These are phyloP conservation scores for Aradus depressus DNA, from an alignment of 2,888 invertebrate genomes.

Conservation along the genomic window DNA sequence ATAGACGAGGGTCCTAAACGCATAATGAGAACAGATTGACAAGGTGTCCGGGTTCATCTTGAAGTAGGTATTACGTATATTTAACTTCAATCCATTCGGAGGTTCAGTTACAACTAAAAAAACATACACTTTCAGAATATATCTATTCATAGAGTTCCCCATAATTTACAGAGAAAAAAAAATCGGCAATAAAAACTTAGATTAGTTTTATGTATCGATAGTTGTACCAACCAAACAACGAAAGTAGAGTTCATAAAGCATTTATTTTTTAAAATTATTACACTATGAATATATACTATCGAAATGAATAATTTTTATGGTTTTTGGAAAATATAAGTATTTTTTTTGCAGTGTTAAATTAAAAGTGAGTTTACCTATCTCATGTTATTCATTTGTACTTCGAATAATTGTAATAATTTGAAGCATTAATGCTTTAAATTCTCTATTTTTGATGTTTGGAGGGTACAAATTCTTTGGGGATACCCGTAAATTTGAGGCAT, in stretches of 20 bases:
- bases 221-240: too few species aligned
- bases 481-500: slow-evolving; percentile 7
- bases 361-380: too few species aligned
- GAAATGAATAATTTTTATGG: slow-evolving; percentile 5
- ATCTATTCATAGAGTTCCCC: neutral
- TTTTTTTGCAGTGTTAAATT: too few species aligned
- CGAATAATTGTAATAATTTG: too few species aligned
- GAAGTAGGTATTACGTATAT: slow-evolving; percentile 77
- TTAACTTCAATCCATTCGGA: slow-evolving; percentile 80
- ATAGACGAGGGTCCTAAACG: slow-evolving; percentile 72
- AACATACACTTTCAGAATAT: slow-evolving; percentile 27
- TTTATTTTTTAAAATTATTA: neutral
- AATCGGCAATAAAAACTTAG: too few species aligned
- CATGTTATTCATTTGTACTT: too few species aligned
- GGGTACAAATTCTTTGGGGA: too few species aligned
- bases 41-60: slow-evolving; percentile 67
- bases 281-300: neutral
- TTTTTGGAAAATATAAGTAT: too few species aligned
- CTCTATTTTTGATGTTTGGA: too few species aligned
- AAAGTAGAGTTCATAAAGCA: slow-evolving; percentile 1
- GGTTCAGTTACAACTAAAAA: slow-evolving; percentile 79
- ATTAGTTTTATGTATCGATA: too few species aligned
- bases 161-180: too few species aligned
- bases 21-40: slow-evolving; percentile 58
- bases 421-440: too few species aligned